Evolutionary conservation across 2,113 vertebrate species (phyloP), one percentile per base, ranked within the genome.

Genomic region (Elgaria multicarinata): DNA sequence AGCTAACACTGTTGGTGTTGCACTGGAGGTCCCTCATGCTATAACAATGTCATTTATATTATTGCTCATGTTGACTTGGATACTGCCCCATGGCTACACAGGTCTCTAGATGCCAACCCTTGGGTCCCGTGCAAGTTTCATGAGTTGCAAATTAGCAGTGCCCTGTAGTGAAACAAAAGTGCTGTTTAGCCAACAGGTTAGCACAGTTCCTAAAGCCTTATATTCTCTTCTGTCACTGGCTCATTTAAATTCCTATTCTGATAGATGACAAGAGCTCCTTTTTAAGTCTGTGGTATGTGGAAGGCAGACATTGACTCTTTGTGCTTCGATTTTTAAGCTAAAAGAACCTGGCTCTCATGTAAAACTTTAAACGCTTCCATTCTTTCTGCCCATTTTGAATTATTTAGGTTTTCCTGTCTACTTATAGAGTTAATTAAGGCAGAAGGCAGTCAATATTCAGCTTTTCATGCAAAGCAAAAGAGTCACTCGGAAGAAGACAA

Each of bases 351-450:
- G 89, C 72, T 85, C 92, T 94, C 83, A 85, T 89, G 93, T 89
- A 91, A 93, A 89, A 90, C 88, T 93, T 96, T 92, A 88, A 79
- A 92, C 90, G 90, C 26, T 5, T 62, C 0, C 1, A 24, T 93
- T 90, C 31, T 50, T 79, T 79, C 77, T 55, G 53, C 13, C 53
- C 85, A 42, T 87, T 69, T 81, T 91, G 88, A 94, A 93, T 95
- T 87, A 93, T 93, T 92, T 87, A 69, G 90, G 31, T 55, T 44
- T 13, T 90, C 90, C 36, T 93, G 88, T 67, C 90, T 92, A 78
- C 90, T 92, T 81, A 87, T 92, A 93, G 69, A 94, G 93, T 91
- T 93, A 75, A 88, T 93, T 91, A 88, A 89, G 90, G 85, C 3
- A 46, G 71, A 94, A 86, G 81, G 75, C 89, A 87, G 84, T 83